Evolutionary conservation across 2,888 invertebrate species (phyloP), one percentile per base, ranked within the genome.

Genomic region (Malachius bipustulatus): DNA sequence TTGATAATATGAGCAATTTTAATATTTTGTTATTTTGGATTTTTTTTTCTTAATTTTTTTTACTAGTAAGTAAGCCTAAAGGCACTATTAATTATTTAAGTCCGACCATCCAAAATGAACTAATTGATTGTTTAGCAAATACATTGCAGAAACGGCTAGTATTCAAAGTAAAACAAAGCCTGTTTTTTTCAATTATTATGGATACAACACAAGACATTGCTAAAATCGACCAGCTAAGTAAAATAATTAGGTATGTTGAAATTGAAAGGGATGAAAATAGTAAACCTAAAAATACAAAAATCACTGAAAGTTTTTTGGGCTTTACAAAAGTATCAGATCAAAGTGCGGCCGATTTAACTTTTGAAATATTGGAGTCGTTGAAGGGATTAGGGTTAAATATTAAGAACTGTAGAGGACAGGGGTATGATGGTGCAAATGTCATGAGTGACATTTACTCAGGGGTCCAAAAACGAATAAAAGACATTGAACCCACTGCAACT

Each of bases 361-460:
- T 30, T 27, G 39, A 38, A 38, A 34, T 40, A 34, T 40, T 38
- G 37, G 37, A 34, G 19, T 30, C 33, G 16, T 34, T 38, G 12
- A 34, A 30, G 37, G 14, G 34, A 38, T 37, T 34, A 34, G 37
- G 33, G 29, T 34, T 37, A 24, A 34, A 38, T 34, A 37, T 39
- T 16, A 30, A 14, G 24, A 33, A 38, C 13, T 38, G 43, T 37
- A 37, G 36, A 31, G 43, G 45, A 26, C 47, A 44, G 35, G 47
- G 43, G 16, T 44, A 45, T 33, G 41, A 45, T 40, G 45, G 35
- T 16, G 38, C 38, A 36, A 41, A 42, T 26, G 41, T 43, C 24
- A 43, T 45, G 46, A 41, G 37, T 14, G 45, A 44, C 16, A 32
- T 34, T 12, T 46, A 44, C 35, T 32, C 29, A 34, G 44, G 38